phyloP scores from a whole-genome alignment of 2,888 invertebrate genomes.

The Drosophila limbata region DNA sequence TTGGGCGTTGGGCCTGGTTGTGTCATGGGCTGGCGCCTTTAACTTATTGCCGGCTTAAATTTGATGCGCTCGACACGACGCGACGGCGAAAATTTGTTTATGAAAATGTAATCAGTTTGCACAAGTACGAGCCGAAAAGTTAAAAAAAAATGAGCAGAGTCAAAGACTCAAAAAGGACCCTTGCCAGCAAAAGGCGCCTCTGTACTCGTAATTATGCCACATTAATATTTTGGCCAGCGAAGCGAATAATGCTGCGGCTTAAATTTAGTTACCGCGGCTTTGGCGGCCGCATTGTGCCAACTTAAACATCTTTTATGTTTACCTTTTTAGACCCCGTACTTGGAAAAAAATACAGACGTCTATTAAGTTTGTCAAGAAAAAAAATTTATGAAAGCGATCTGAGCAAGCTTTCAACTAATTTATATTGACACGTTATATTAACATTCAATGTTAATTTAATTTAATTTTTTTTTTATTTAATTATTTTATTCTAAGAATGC shows the following conservation, averaged over 20 bases:
- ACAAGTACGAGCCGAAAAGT: slow-evolving; percentile 15
- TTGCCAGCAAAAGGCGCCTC: slow-evolving; percentile 37
- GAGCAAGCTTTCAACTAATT: too few relatives aligned
- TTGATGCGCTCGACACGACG: slow-evolving; percentile 44
- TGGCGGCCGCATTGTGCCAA: slow-evolving; percentile 40
- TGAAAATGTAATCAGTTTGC: slow-evolving; percentile 68
- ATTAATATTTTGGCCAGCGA: slow-evolving; percentile 74
- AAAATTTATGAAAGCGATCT: too few relatives aligned
- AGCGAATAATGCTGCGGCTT: slow-evolving; percentile 62
- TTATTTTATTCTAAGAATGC: too few relatives aligned
- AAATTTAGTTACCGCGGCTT: slow-evolving; percentile 64
- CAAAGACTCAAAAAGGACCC: slow-evolving; percentile 14
- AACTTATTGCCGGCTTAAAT: slow-evolving; percentile 72
- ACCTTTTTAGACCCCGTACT: background rate
- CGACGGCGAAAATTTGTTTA: slow-evolving; percentile 52
- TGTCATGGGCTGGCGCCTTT: slow-evolving; percentile 35
- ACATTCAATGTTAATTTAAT: too few relatives aligned
- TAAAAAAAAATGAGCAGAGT: slow-evolving; percentile 4
- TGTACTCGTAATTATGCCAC: slow-evolving; percentile 69
- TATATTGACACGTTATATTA: too few relatives aligned
- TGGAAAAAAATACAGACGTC: too few relatives aligned
- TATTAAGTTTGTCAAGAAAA: too few relatives aligned
- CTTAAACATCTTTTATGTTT: slow-evolving; percentile 4
- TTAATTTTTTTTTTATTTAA: too few relatives aligned
- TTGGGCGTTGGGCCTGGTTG: background rate